These are phyloP conservation scores for Branchipolynoe longqiensis DNA, from an alignment of 2,888 invertebrate genomes.

Conservation along the genomic window DNA sequence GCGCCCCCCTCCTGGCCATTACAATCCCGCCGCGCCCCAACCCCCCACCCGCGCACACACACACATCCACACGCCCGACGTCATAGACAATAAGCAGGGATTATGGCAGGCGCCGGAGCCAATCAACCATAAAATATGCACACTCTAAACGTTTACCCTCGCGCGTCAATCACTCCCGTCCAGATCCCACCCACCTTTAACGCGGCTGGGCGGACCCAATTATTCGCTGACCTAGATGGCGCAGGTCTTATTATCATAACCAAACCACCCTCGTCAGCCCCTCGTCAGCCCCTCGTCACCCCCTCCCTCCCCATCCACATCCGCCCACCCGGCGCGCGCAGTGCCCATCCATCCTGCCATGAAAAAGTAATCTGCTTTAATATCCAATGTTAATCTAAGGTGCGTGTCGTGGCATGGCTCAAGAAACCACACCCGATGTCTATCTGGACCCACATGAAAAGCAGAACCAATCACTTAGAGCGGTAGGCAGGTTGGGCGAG, in stretches of 20 bases:
- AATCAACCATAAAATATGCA: conserved; percentile 43
- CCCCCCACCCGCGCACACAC: conserved; percentile 7
- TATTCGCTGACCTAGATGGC: conserved; percentile 40
- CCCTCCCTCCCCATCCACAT: background rate
- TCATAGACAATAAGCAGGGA: conserved; percentile 15
- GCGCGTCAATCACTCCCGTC: background rate
- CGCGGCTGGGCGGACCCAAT: background rate
- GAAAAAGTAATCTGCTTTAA: conserved; percentile 47
- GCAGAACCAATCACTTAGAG: conserved; percentile 47
- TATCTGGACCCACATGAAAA: conserved; percentile 45
- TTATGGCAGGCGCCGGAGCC: background rate
- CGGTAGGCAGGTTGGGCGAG: conserved; percentile 3
- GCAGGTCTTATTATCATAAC: background rate
- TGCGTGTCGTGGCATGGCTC: conserved; percentile 46
- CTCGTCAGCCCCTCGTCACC: background rate
- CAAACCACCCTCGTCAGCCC: background rate
- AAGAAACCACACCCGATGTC: conserved; percentile 50
- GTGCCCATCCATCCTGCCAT: conserved; percentile 15
- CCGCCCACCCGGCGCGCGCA: background rate
- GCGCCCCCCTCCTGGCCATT: conserved; percentile 32
- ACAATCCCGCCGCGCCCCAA: conserved; percentile 16
- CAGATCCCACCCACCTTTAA: background rate
- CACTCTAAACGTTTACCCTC: conserved; percentile 25
- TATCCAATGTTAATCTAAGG: conserved; percentile 51
- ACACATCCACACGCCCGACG: background rate